Evolutionary conservation across 2,888 invertebrate genomes (phyloP).

Genomic region (Nomada lathburiana): DNA sequence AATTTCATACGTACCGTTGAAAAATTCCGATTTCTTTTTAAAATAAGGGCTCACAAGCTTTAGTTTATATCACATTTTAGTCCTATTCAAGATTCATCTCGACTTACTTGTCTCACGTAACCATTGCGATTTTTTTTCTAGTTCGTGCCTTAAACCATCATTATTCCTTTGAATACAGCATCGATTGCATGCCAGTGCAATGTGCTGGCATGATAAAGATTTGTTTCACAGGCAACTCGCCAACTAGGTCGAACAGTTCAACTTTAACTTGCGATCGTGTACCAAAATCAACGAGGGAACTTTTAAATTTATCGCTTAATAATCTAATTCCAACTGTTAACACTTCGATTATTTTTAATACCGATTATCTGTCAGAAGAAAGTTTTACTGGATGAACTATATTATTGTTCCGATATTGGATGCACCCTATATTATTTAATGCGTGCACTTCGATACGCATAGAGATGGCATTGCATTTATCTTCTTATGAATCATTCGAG

Average conservation of each 20-base stretch:
- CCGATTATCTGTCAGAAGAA: neutral
- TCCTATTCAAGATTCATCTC: neutral
- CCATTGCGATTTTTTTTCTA: neutral
- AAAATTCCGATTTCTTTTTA: neutral
- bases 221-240: neutral
- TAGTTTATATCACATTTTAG: no score
- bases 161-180: neutral
- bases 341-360: neutral
- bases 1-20: no score
- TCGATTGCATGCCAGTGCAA: neutral
- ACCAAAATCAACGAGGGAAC: neutral
- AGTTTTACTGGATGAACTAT: neutral
- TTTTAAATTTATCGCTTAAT: neutral
- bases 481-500: constrained; percentile 4
- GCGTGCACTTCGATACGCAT: neutral
- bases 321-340: neutral
- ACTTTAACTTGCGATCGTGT: constrained; percentile 9
- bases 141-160: neutral
- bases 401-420: neutral
- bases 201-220: neutral
- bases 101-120: neutral
- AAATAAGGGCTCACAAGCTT: neutral
- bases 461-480: neutral
- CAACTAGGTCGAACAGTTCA: constrained; percentile 19
- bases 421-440: neutral